Evolutionary conservation across 2,888 invertebrate genomes (phyloP).

Genomic region (Eremobia ochroleuca): DNA sequence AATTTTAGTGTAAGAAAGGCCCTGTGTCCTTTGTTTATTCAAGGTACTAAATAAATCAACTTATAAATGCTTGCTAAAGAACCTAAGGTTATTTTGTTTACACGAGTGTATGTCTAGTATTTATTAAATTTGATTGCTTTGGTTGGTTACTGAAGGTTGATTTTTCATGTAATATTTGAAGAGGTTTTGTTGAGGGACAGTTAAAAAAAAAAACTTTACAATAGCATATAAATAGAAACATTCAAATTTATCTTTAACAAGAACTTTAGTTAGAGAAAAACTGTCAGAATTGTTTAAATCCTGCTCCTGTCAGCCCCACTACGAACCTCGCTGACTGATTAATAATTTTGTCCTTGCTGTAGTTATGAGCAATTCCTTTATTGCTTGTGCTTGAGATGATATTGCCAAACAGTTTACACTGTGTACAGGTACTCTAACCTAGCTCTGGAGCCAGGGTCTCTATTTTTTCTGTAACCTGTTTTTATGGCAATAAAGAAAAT

Average conservation of each 20-base stretch:
- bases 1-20: slow-evolving; percentile 10
- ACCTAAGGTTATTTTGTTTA: not conserved
- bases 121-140: not conserved
- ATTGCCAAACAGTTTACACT: not conserved
- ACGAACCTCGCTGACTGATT: not conserved
- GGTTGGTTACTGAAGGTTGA: not conserved
- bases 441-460: too few relatives aligned
- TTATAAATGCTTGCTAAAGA: not conserved
- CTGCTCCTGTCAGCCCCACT: not conserved
- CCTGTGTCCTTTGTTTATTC: slow-evolving; percentile 1
- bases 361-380: not conserved
- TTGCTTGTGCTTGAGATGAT: not conserved
- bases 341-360: not conserved
- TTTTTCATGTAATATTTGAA: not conserved
- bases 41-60: not conserved
- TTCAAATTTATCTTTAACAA: too few relatives aligned
- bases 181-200: not conserved
- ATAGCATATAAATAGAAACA: too few relatives aligned
- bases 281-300: too few relatives aligned
- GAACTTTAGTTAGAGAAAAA: too few relatives aligned
- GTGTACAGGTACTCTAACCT: too few relatives aligned
- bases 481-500: too few relatives aligned
- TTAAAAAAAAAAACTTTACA: too few relatives aligned
- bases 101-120: not conserved
- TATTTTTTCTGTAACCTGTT: too few relatives aligned